A percentile compares a stretch with the other conserved stretches of the same genome.
Evolutionary conservation across 2,888 invertebrate species (phyloP).

Genomic region (Hymenopus coronatus): DNA sequence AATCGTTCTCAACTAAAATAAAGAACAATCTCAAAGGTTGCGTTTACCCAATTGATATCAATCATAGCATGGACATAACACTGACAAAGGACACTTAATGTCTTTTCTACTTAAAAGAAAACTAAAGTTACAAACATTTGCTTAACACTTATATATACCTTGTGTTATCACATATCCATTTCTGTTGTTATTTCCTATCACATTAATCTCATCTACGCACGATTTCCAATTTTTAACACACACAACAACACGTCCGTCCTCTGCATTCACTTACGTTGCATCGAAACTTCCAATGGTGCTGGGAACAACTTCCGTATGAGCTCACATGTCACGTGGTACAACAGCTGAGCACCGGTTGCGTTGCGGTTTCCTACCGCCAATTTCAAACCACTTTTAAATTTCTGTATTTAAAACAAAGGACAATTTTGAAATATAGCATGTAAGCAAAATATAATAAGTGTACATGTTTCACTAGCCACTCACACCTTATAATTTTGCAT

Average conservation of each 20-base stretch:
- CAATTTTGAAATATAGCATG: not conserved
- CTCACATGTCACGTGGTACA: slow-evolving; percentile 13
- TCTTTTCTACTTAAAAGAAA: not conserved
- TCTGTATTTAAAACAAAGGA: too few relatives aligned
- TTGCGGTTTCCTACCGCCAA: not conserved
- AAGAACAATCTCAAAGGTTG: not conserved
- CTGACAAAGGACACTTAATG: not conserved
- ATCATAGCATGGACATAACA: not conserved
- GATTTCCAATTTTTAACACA: not conserved
- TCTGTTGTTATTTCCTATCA: not conserved
- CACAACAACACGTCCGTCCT: not conserved
- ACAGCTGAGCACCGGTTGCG: slow-evolving; percentile 10
- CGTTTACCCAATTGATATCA: not conserved
- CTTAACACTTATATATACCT: not conserved
- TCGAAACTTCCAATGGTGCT: slow-evolving; percentile 14
- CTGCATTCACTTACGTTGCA: slow-evolving; percentile 3
- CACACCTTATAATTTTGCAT: not conserved
- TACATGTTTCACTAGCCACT: not conserved
- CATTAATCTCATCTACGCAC: not conserved
- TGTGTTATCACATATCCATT: slow-evolving; percentile 19
- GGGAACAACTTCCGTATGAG: slow-evolving; percentile 2
- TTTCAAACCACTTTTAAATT: not conserved
- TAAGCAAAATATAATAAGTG: too few relatives aligned
- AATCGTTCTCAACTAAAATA: not conserved
- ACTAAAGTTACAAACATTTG: not conserved